Conservation (phyloP, 2,113 vertebrate species). For the Physeter macrocephalus region DNA sequence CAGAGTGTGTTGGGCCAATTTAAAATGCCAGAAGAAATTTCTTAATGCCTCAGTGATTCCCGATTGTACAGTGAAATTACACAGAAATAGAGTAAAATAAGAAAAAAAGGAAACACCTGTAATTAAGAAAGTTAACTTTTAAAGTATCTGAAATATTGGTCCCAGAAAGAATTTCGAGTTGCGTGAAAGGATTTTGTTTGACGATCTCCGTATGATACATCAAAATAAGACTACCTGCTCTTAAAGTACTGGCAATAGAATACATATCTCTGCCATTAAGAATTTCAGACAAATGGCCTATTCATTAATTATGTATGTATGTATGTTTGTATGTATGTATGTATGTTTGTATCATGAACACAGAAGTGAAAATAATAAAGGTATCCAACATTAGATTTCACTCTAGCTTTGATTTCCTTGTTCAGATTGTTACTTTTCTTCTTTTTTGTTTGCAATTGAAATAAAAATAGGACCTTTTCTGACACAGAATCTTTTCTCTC, state of each 20-base stretch:
- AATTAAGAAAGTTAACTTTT: slow-evolving; percentile 33
- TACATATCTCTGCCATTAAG: neutral
- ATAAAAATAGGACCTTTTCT: neutral
- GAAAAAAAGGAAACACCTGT: neutral
- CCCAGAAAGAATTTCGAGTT: neutral
- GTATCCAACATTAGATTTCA: neutral
- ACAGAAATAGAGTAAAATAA: slow-evolving; percentile 15
- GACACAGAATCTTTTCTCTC: neutral
- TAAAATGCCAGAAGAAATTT: slow-evolving; percentile 45
- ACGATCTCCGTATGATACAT: neutral
- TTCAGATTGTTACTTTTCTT: neutral
- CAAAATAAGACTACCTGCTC: neutral
- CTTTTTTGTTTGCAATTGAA: neutral
- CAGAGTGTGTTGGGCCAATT: slow-evolving; percentile 20
- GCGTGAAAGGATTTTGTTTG: neutral
- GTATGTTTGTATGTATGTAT: neutral
- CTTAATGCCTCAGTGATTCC: slow-evolving; percentile 3
- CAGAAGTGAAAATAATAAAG: neutral
- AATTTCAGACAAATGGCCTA: neutral
- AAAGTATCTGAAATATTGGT: slow-evolving; percentile 12
- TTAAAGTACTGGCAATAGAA: neutral
- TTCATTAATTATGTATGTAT: neutral
- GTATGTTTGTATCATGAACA: neutral
- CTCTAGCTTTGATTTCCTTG: neutral
- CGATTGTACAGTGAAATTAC: slow-evolving; percentile 9